Evolutionary conservation across 2,888 invertebrate genomes (phyloP).

Genomic region (Luffia ferchaultella): DNA sequence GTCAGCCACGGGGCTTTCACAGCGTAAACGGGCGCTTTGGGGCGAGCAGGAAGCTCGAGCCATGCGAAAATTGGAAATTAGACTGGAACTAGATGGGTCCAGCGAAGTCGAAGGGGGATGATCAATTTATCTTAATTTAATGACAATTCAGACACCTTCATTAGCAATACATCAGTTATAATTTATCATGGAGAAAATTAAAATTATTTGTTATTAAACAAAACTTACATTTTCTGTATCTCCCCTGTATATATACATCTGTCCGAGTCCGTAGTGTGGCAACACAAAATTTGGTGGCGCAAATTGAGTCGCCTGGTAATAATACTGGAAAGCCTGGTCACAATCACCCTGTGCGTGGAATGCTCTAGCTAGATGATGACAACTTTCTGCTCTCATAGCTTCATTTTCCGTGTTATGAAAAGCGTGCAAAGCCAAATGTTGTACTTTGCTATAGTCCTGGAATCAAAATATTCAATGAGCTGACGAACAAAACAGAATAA

Average conservation of each 20-base stretch:
- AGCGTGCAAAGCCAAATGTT: constrained; percentile 95
- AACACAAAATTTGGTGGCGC: constrained; percentile 94
- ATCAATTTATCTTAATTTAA: too few relatives aligned
- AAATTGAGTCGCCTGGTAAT: constrained; percentile 98
- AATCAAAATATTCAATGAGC: background rate
- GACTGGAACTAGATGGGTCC: too few relatives aligned
- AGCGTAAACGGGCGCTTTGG: too few relatives aligned
- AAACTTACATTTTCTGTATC: constrained; percentile 88
- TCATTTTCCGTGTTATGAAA: constrained; percentile 99
- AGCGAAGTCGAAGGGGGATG: too few relatives aligned
- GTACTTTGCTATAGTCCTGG: constrained; percentile 93
- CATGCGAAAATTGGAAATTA: too few relatives aligned
- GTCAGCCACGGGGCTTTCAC: too few relatives aligned
- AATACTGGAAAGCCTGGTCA: constrained; percentile 98
- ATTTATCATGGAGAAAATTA: background rate
- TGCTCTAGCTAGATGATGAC: constrained; percentile 95
- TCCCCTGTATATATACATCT: constrained; percentile 98
- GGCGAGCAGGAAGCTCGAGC: too few relatives aligned
- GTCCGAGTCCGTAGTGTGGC: constrained; percentile 97
- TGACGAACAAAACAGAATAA: too few relatives aligned
- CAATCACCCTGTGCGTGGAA: constrained; percentile 96
- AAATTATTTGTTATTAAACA: background rate
- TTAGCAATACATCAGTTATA: too few relatives aligned
- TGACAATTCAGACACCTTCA: too few relatives aligned
- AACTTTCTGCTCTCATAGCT: constrained; percentile 98